phyloP scores from a whole-genome alignment of 1,140 invertebrate species.

The Wasmannia auropunctata region DNA sequence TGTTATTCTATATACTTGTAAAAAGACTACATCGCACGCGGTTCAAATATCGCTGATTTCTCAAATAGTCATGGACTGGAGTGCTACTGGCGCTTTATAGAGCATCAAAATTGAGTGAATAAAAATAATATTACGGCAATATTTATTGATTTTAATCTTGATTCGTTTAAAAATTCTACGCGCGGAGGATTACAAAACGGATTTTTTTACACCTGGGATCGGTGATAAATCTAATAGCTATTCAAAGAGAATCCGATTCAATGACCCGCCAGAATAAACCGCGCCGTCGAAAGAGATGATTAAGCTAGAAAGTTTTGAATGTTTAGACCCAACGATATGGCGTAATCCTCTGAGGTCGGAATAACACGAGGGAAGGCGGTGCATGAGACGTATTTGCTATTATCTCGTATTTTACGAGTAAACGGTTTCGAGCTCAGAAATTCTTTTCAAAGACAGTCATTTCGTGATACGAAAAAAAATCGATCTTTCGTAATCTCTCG shows the following conservation, averaged over 20 bases:
- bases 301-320: constrained; percentile 16
- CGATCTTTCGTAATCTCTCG: neutral
- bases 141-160: neutral
- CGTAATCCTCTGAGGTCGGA: constrained; percentile 10
- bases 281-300: neutral
- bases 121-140: neutral
- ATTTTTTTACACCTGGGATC: neutral
- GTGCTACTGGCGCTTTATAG: too few species aligned
- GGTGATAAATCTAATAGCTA: neutral
- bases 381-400: neutral
- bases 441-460: neutral
- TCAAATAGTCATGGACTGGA: neutral
- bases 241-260: neutral
- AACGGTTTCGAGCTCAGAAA: neutral
- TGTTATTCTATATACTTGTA: constrained; percentile 5
- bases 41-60: constrained; percentile 18
- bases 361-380: neutral
- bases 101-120: neutral
- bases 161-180: neutral
- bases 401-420: constrained; percentile 5
- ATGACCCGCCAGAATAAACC: neutral
- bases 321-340: neutral
- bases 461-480: neutral
- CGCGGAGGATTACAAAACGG: neutral
- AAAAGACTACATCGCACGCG: too few species aligned